Evolutionary conservation across 2,888 invertebrate genomes (phyloP), one percentile per base, ranked within the genome.

Genomic region (Leuctra nigra): DNA sequence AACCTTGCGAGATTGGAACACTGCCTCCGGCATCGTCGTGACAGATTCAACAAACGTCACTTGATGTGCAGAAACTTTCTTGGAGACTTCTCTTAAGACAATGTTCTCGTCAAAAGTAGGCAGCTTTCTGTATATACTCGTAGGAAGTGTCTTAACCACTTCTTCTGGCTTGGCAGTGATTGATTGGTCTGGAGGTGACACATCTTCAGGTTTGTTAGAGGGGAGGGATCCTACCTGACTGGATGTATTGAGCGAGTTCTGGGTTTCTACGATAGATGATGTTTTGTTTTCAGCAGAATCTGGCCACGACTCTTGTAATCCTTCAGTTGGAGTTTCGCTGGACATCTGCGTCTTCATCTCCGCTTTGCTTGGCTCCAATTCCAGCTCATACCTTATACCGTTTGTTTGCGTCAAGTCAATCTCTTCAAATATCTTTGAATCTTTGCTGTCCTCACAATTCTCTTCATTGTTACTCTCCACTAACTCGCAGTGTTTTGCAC

Each of bases 221-320:
- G n/a, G 18, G 4, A 20, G 20, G 44, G 20, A 18, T 14, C 23
- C 44, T 22, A 20, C 23, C 44, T 20, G 18, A n/a, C n/a, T 23
- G 44, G 24, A 24, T 23, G 41, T 25, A 20, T 54, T 54, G 20
- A 54, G 11, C 4, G 25, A 44, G 25, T 54, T 54, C 41, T 41
- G 41, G 16, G 25, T 54, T 54, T 54, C 54, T 20, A 54, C 41
- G 4, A 24, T 4, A 20, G 44, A 23, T 7, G 44, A 44, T n/a
- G 20, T 44, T 23, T 44, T 44, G 6, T 9, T 20, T 20, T 44
- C 44, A 11, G 44, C 20, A 44, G 23, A 11, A 22, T 44, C 44
- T 23, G 29, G 29, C n/a, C n/a, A n/a, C n/a, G n/a, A n/a, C n/a
- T n/a, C n/a, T n/a, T n/a, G n/a, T n/a, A 29, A 29, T 29, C 11